phyloP scores from a whole-genome alignment of 2,888 invertebrate genomes.

The Zele albiditarsus region DNA sequence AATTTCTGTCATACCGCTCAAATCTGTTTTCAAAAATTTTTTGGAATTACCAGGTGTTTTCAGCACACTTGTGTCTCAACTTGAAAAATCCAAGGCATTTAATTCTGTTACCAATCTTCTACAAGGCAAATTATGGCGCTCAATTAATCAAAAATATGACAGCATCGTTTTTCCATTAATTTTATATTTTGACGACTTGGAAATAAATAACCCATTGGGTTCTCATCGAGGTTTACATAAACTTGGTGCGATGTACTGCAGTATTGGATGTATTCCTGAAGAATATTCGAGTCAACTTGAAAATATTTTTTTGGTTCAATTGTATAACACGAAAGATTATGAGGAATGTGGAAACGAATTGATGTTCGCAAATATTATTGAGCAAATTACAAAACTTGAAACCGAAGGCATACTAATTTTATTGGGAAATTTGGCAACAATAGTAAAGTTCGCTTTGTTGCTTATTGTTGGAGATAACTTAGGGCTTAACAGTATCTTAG shows the following conservation, averaged over 20 bases:
- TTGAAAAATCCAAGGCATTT: constrained; percentile 20
- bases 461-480: constrained; percentile 48
- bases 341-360: constrained; percentile 39
- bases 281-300: constrained; percentile 43
- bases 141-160: constrained; percentile 33
- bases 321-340: constrained; percentile 42
- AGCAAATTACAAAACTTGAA: constrained; percentile 41
- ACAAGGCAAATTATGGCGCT: constrained; percentile 43
- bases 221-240: constrained; percentile 45
- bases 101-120: constrained; percentile 37
- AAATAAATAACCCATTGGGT: constrained; percentile 50
- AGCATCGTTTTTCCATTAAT: constrained; percentile 43
- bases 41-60: too few relatives aligned
- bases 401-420: constrained; percentile 41
- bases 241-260: constrained; percentile 46
- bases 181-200: constrained; percentile 51
- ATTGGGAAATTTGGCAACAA: constrained; percentile 21
- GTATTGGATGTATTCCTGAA: constrained; percentile 45
- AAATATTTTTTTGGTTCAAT: constrained; percentile 46
- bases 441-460: constrained; percentile 42
- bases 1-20: too few relatives aligned
- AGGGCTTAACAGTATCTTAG: constrained; percentile 43
- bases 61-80: too few relatives aligned
- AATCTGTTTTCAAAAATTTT: too few relatives aligned
- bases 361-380: constrained; percentile 40